Conservation (phyloP, 1,140 invertebrate species). For the Spodoptera frugiperda region DNA sequence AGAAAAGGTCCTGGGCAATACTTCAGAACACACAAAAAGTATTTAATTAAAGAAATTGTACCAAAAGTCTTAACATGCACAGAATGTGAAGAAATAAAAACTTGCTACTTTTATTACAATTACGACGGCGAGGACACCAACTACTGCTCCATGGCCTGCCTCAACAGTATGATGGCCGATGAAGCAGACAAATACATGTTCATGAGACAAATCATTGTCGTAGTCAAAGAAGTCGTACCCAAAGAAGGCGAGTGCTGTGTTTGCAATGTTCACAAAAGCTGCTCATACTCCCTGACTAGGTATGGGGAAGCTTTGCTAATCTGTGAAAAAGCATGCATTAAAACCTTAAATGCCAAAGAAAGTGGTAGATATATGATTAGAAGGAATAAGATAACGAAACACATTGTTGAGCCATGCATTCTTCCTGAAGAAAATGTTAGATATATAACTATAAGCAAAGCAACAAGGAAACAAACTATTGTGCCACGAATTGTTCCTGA, state of each 20-base stretch:
- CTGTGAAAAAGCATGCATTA: constrained; percentile 80
- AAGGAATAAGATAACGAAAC: too few species aligned
- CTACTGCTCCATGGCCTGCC: constrained; percentile 86
- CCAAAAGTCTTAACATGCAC: constrained; percentile 72
- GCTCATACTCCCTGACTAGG: constrained; percentile 65
- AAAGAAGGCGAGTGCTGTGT: constrained; percentile 67
- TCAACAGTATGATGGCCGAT: constrained; percentile 86
- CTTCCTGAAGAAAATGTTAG: too few species aligned
- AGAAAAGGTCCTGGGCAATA: constrained; percentile 65
- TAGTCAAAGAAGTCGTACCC: constrained; percentile 66
- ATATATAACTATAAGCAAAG: too few species aligned
- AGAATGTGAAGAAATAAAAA: constrained; percentile 81
- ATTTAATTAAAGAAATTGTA: constrained; percentile 78
- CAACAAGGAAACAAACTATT: too few species aligned
- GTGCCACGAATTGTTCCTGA: too few species aligned
- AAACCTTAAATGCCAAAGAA: constrained; percentile 69
- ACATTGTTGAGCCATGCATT: too few species aligned
- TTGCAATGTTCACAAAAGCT: constrained; percentile 73
- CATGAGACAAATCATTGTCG: constrained; percentile 71
- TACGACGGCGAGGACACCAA: constrained; percentile 85
- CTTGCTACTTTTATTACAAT: constrained; percentile 86
- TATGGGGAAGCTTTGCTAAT: constrained; percentile 75
- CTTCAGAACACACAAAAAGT: constrained; percentile 71
- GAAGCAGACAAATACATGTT: constrained; percentile 85
- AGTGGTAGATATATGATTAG: constrained; percentile 57